These are phyloP conservation scores for Drosophila santomea DNA, from an alignment of 1,140 invertebrate species.

Conservation along the genomic window DNA sequence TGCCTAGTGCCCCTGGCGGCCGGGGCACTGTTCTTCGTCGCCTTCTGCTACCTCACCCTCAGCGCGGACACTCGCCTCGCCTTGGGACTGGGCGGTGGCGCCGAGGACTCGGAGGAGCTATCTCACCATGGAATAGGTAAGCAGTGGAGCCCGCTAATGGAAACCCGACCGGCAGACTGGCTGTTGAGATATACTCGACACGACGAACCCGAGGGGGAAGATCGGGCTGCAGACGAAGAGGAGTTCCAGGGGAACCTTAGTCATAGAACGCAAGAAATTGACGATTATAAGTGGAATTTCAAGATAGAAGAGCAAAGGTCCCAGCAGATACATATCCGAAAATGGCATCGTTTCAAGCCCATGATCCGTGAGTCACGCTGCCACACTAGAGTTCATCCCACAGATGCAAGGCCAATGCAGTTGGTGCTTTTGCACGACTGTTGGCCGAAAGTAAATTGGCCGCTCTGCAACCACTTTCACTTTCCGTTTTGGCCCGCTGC, in stretches of 20 bases:
- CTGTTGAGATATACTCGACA: background rate
- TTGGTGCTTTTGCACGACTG: constrained; percentile 27
- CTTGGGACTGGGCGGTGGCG: constrained; percentile 36
- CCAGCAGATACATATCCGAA: background rate
- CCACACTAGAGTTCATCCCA: background rate
- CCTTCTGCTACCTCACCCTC: constrained; percentile 56
- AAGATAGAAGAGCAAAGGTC: too few relatives aligned
- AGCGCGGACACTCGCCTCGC: constrained; percentile 28
- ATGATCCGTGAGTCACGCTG: constrained; percentile 6
- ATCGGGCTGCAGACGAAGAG: too few relatives aligned
- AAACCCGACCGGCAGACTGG: background rate
- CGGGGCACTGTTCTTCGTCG: constrained; percentile 26
- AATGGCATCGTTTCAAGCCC: background rate
- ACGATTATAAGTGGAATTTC: background rate
- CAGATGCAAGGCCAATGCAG: background rate
- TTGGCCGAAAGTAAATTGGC: constrained; percentile 25
- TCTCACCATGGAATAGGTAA: constrained; percentile 63
- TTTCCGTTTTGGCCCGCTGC: constrained; percentile 33
- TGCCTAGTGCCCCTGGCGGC: constrained; percentile 28
- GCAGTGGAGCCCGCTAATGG: constrained; percentile 6
- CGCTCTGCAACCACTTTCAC: constrained; percentile 31
- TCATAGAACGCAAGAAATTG: background rate
- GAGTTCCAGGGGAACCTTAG: background rate
- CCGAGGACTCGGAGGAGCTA: constrained; percentile 37
- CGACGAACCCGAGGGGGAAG: background rate